Evolutionary conservation across 2,888 invertebrate species (phyloP).

Genomic region (Acanthoscelides obtectus): DNA sequence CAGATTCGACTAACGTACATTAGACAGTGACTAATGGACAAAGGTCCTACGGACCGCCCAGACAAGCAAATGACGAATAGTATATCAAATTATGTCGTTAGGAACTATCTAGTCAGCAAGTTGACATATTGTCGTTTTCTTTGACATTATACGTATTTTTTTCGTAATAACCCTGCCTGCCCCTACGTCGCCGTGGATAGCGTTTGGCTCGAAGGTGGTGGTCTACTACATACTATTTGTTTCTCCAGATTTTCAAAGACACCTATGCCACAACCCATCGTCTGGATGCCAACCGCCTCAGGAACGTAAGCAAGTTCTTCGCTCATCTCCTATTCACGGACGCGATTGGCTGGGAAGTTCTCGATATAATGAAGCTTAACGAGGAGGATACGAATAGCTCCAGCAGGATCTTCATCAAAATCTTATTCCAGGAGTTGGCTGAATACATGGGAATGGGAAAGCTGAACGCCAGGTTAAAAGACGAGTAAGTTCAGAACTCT

Average conservation of each 20-base stretch:
- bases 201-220: too few relatives aligned
- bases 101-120: too few relatives aligned
- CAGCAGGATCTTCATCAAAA: conserved; percentile 96
- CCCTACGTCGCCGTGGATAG: too few relatives aligned
- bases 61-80: too few relatives aligned
- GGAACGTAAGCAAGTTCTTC: conserved; percentile 96
- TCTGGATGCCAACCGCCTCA: conserved; percentile 88
- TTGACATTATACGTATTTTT: too few relatives aligned
- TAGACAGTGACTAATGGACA: too few relatives aligned
- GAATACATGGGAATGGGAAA: conserved; percentile 95
- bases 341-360: conserved; percentile 93
- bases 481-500: conserved; percentile 63
- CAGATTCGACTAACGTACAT: too few relatives aligned
- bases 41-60: too few relatives aligned
- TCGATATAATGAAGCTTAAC: conserved; percentile 84
- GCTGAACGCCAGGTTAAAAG: conserved; percentile 84
- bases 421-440: conserved; percentile 91
- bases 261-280: conserved; percentile 94
- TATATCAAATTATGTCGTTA: too few relatives aligned
- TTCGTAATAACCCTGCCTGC: too few relatives aligned
- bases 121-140: too few relatives aligned
- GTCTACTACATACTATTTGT: too few relatives aligned
- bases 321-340: conserved; percentile 94
- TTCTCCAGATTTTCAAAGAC: conserved; percentile 78
- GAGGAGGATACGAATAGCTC: conserved; percentile 98